phyloP scores from a whole-genome alignment of 2,113 vertebrate species.

The Siniperca chuatsi region DNA sequence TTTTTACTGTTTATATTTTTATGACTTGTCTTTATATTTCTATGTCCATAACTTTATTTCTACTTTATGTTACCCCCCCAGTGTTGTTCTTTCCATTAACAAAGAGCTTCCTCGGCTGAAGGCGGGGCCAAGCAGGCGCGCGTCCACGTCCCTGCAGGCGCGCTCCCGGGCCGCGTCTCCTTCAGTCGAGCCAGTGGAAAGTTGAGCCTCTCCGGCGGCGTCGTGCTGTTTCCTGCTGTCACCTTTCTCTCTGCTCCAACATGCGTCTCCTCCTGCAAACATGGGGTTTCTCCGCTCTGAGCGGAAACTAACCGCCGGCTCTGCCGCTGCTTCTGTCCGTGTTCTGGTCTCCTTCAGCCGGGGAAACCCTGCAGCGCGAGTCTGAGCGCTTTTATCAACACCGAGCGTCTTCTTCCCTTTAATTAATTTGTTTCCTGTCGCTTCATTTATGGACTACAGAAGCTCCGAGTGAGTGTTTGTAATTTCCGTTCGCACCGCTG shows the following conservation, averaged over 20 bases:
- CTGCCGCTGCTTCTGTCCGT: slow-evolving; percentile 40
- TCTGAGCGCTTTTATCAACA: neutral
- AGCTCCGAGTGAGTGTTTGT: slow-evolving; percentile 35
- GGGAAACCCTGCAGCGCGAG: slow-evolving; percentile 39
- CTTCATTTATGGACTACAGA: slow-evolving; percentile 42
- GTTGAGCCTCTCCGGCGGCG: neutral
- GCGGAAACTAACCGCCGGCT: slow-evolving; percentile 22
- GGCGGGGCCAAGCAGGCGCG: slow-evolving; percentile 50
- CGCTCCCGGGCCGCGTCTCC: slow-evolving; percentile 5
- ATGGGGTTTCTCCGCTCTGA: slow-evolving; percentile 43
- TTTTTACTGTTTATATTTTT: neutral
- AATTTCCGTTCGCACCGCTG: slow-evolving; percentile 28
- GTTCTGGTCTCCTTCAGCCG: slow-evolving; percentile 37
- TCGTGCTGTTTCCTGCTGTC: neutral
- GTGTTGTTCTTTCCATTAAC: slow-evolving; percentile 8
- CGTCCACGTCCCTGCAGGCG: slow-evolving; percentile 16
- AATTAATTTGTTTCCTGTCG: neutral
- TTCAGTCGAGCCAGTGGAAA: slow-evolving; percentile 17
- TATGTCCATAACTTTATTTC: neutral
- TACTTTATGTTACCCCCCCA: neutral
- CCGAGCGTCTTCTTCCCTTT: no score
- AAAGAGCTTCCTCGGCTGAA: neutral
- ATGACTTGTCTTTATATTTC: neutral
- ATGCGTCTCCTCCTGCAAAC: slow-evolving; percentile 42
- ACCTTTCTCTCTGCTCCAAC: neutral